A percentile compares a stretch with the other conserved stretches of the same genome.
phyloP scores from a whole-genome alignment of 2,797 vertebrate species.

The Eulemur mongoz region DNA sequence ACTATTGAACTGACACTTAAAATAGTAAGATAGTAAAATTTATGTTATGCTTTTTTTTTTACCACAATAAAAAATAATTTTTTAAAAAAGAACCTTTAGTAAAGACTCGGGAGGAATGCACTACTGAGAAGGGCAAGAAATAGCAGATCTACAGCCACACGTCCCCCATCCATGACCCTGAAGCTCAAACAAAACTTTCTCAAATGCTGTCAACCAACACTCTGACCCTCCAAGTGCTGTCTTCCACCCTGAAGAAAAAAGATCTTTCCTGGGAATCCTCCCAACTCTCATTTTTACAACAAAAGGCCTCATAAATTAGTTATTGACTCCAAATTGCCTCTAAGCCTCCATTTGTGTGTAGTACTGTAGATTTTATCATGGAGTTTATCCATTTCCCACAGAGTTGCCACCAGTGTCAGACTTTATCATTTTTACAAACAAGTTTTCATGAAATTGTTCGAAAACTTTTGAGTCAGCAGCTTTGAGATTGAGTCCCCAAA shows the following conservation, averaged over 20 bases:
- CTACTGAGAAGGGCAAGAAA: background rate
- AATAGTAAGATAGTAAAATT: background rate
- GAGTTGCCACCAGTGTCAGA: background rate
- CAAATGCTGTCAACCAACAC: background rate
- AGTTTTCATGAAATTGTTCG: background rate
- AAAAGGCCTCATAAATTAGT: slow-evolving; percentile 20
- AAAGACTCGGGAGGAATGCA: background rate
- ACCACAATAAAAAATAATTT: slow-evolving; percentile 8
- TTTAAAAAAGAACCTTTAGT: background rate
- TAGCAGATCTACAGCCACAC: background rate
- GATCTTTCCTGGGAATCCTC: background rate
- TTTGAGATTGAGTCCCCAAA: background rate
- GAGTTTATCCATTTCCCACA: background rate
- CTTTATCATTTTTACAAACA: background rate
- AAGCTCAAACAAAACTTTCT: slow-evolving; percentile 7
- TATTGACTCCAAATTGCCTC: slow-evolving; percentile 25
- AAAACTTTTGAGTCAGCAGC: background rate
- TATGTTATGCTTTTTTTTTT: background rate
- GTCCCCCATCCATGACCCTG: background rate
- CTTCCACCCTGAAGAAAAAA: background rate
- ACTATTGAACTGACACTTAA: background rate
- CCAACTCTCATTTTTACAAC: slow-evolving; percentile 59
- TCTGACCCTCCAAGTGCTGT: background rate
- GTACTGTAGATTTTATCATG: background rate
- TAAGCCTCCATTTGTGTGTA: background rate